phyloP scores from a whole-genome alignment of 2,888 invertebrate genomes.

The Brenthis daphne region DNA sequence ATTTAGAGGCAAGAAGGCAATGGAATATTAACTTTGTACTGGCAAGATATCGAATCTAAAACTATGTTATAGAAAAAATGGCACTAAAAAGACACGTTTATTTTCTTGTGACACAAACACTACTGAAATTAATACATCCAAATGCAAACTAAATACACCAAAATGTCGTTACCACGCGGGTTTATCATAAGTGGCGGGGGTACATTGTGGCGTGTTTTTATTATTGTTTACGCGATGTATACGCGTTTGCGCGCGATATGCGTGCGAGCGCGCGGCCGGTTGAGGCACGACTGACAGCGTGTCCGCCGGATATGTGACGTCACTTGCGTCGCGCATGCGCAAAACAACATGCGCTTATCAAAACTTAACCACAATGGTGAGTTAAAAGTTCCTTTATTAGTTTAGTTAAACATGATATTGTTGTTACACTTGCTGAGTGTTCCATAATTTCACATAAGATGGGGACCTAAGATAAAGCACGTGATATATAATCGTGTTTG shows the following conservation, averaged over 20 bases:
- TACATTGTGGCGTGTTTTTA: constrained; percentile 64
- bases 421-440: constrained; percentile 36
- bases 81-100: constrained; percentile 80
- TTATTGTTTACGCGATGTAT: constrained; percentile 65
- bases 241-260: constrained; percentile 47
- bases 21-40: constrained; percentile 78
- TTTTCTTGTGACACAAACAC: constrained; percentile 48
- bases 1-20: constrained; percentile 74
- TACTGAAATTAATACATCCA: constrained; percentile 72
- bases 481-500: constrained; percentile 38
- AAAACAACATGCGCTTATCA: constrained; percentile 45
- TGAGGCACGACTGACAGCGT: constrained; percentile 46
- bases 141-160: constrained; percentile 68
- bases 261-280: constrained; percentile 46
- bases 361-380: constrained; percentile 44
- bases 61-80: constrained; percentile 67
- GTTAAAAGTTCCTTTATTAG: constrained; percentile 50
- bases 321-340: constrained; percentile 41
- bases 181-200: constrained; percentile 61
- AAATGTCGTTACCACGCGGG: constrained; percentile 47
- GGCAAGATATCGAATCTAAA: constrained; percentile 67
- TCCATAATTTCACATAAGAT: constrained; percentile 37
- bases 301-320: constrained; percentile 42
- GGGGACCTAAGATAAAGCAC: constrained; percentile 36
- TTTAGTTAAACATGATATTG: constrained; percentile 43